A percentile compares a stretch with the other conserved stretches of the same genome.
Conservation (phyloP, 1,140 invertebrate genomes). For the Helicoverpa armigera region DNA sequence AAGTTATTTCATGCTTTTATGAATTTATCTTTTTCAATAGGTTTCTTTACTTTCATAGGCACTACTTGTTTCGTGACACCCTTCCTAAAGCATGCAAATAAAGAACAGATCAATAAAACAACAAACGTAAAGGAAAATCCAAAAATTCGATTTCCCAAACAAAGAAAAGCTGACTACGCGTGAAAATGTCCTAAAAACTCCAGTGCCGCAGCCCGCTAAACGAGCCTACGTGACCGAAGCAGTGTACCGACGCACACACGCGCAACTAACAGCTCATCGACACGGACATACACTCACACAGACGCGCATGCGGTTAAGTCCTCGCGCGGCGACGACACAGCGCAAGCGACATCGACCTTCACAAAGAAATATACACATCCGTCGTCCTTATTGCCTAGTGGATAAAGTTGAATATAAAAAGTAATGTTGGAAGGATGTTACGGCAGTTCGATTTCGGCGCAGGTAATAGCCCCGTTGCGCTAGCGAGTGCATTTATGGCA, state of each 20-base stretch:
- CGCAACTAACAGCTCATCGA: conserved; percentile 59
- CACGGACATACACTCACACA: conserved; percentile 70
- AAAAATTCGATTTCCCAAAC: conserved; percentile 47
- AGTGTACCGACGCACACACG: conserved; percentile 72
- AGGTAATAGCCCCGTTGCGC: conserved; percentile 78
- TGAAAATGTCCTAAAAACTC: conserved; percentile 72
- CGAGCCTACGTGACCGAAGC: conserved; percentile 83
- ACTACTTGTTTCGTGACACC: neutral
- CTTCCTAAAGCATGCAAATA: neutral
- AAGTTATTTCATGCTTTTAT: neutral
- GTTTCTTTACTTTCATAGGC: neutral
- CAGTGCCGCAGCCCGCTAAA: conserved; percentile 60
- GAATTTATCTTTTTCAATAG: neutral
- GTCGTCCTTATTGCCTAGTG: conserved; percentile 56
- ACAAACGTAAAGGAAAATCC: neutral
- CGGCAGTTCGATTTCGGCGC: conserved; percentile 45
- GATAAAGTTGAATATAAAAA: conserved; percentile 62
- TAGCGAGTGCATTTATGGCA: conserved; percentile 84
- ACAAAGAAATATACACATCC: conserved; percentile 79
- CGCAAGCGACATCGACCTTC: conserved; percentile 77
- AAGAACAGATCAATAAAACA: neutral
- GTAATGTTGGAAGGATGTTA: conserved; percentile 58
- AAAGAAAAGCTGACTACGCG: conserved; percentile 57
- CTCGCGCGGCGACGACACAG: conserved; percentile 48
- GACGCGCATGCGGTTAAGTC: conserved; percentile 70